Conservation (phyloP, 2,797 vertebrate species). For the Aphelocoma californica region DNA sequence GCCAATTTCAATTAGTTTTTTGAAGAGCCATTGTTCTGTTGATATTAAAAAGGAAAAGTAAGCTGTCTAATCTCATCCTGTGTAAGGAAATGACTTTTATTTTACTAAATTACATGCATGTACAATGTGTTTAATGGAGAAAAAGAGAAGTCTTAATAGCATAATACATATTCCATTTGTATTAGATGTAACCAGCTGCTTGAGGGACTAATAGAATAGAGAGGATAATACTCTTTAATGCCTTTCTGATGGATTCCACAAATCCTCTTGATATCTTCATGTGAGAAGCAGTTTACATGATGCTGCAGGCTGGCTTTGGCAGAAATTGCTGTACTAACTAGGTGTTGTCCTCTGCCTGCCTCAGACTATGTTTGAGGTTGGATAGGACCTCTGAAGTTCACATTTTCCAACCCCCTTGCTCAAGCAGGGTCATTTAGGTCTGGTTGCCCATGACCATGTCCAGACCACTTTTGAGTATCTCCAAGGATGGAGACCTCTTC, state of each 20-base stretch:
- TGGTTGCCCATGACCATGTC: neutral
- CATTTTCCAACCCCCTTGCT: fast-evolving
- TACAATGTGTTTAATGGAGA: neutral
- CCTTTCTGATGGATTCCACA: neutral
- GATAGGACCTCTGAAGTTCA: neutral
- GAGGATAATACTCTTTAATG: neutral
- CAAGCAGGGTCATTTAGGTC: neutral
- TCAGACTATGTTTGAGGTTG: neutral
- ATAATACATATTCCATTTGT: neutral
- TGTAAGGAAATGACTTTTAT: slow-evolving; percentile 16
- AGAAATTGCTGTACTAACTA: neutral
- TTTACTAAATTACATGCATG: neutral
- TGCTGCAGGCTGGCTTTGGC: neutral
- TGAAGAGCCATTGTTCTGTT: neutral
- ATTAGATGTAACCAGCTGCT: neutral
- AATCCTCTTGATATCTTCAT: neutral
- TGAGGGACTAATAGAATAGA: neutral
- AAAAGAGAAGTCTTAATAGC: slow-evolving; percentile 16
- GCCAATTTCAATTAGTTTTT: neutral
- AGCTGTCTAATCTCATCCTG: slow-evolving; percentile 20
- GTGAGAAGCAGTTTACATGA: neutral
- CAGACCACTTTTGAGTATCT: neutral
- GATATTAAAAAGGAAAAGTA: slow-evolving; percentile 10
- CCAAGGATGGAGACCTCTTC: neutral
- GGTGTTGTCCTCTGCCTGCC: neutral